Conservation (phyloP, 2,888 invertebrate species). For the Eudemis profundana region DNA sequence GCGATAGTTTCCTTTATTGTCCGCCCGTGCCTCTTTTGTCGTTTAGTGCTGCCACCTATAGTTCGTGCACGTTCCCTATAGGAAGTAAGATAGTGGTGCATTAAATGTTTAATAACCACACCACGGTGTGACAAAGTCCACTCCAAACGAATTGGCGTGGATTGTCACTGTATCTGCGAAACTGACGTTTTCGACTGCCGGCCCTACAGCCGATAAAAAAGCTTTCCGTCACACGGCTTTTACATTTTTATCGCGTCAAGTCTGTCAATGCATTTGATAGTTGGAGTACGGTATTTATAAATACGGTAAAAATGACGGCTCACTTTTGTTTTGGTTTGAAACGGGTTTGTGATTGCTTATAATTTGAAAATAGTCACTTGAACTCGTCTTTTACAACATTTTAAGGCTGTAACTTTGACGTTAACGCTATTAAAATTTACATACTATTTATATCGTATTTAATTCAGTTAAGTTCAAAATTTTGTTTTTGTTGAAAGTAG, state of each 20-base stretch:
- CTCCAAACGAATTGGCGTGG: slow-evolving; percentile 61
- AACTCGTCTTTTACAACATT: too few relatives aligned
- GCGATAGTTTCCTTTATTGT: too few relatives aligned
- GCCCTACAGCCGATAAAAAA: slow-evolving; percentile 63
- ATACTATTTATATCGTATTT: too few relatives aligned
- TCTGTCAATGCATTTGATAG: slow-evolving; percentile 52
- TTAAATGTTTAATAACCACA: slow-evolving; percentile 3
- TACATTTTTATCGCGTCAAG: slow-evolving; percentile 56
- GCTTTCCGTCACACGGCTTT: slow-evolving; percentile 64
- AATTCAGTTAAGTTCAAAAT: too few relatives aligned
- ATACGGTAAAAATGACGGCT: slow-evolving; percentile 23
- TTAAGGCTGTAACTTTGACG: too few relatives aligned
- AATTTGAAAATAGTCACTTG: not conserved
- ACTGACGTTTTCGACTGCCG: slow-evolving; percentile 49
- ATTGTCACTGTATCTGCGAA: slow-evolving; percentile 67
- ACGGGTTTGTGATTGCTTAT: not conserved
- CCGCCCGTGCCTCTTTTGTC: too few relatives aligned
- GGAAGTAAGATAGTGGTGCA: too few relatives aligned
- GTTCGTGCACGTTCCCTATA: too few relatives aligned
- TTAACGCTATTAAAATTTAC: too few relatives aligned
- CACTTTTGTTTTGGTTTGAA: slow-evolving; percentile 6
- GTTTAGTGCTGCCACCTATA: too few relatives aligned
- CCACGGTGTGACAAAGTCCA: slow-evolving; percentile 54
- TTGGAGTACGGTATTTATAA: slow-evolving; percentile 37
- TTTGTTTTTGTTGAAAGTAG: too few relatives aligned